Evolutionary conservation across 53 echinoderm and acorn worm genomes (phyloP), one percentile per base, ranked within the genome.

Genomic region (Stichopus horrens): DNA sequence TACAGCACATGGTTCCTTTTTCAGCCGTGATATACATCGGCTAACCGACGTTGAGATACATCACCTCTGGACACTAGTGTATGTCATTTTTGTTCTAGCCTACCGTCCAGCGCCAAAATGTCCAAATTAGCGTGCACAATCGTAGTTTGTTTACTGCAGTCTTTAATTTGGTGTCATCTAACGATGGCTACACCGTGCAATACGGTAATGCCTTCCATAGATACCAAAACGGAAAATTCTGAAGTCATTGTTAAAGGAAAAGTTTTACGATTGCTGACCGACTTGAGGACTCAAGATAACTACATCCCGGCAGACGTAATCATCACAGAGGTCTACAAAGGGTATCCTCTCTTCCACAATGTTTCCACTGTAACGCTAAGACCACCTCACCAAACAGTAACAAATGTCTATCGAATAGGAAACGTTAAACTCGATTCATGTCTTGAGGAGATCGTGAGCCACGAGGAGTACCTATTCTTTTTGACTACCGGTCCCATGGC

Each of bases 301-400:
- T 88, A 83, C 6, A 85, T 66, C 66, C 89, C 91, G 8, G 89
- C 86, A 66, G 91, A 91, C 57, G 91, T 91, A 18, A 84, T 91
- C 66, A 71, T 91, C 0, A 84, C 91, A 9, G 91, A 91, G 54
- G 89, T 91, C 85, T 91, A 91, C 86, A 91, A 91, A 77, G 91
- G 91, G 13, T 89, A 89, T 68, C 74, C 76, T 7, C 75, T 84
- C 7, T 89, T 91, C 89, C 56, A 84, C 9, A 91, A 91, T n/a
- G 74, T 83, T 5, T 59, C 83, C 21, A 14, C 83, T 10, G 59
- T n/a, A 37, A 60, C 22, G 9, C 63, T 83, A 13, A 14, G 11
- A 5, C 4, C 83, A 4, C 83, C 83, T 0, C 8, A 83, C 60
- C 5, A 4, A 58, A 60, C 21, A 37, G 60, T 83, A 23, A 19